Evolutionary conservation across 1,140 invertebrate species (phyloP), one percentile per base, ranked within the genome.

Genomic region (Leguminivora glycinivorella): DNA sequence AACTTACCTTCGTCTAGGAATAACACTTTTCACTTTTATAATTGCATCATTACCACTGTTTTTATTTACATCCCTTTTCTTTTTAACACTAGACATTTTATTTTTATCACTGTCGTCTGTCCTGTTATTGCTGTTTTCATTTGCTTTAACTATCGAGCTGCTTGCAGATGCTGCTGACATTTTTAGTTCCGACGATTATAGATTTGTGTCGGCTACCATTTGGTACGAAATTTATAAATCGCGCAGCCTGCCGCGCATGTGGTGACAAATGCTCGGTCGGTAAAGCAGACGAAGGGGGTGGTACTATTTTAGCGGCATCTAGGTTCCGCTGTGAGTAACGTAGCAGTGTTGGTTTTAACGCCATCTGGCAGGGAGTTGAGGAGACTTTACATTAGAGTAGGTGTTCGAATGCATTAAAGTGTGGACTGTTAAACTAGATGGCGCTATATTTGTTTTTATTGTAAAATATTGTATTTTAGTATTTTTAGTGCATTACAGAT

Each of bases 11-110:
- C 79, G 73, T 73, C 85, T 88, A 69, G 89, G 89, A 76, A 91
- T 87, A 75, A 76, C 87, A 87, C 89, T 91, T 81, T 91, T 91
- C 66, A 91, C 89, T 89, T 89, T 91, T 43, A 91, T 91, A 75
- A 82, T 71, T 26, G 83, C 87, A 56, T 80, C 83, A 69, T 26
- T 63, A 26, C 68, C 71, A 73, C 72, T 78, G 69, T 81, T 82
- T 29, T 67, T 66, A 56, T 72, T 77, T 52, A 22, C 40, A n/a
- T 76, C 75, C 40, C 43, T 81, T 69, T 78, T 85, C 76, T 79
- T 84, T 83, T 79, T 82, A 81, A 81, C 82, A 86, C 78, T 82
- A n/a, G 74, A 78, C 82, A 68, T 80, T 74, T 78, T 77, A 40
- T 70, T 79, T 68, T 81, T 83, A 73, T 79, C 77, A 81, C 72